These are phyloP conservation scores for Bos indicus DNA, from an alignment of 2,113 vertebrate genomes.

Conservation along the genomic window DNA sequence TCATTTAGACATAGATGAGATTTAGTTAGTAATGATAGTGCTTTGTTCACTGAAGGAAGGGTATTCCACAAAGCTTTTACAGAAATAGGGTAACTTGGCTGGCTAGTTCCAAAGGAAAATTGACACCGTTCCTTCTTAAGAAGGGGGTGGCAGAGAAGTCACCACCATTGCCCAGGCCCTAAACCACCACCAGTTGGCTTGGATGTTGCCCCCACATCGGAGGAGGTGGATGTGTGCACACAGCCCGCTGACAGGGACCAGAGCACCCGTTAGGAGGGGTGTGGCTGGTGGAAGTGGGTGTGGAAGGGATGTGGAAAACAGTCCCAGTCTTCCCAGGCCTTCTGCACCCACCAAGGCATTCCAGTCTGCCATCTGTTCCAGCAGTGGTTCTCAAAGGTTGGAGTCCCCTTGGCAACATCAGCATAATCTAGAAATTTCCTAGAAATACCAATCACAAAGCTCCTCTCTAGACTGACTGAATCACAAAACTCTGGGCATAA, in stretches of 20 bases:
- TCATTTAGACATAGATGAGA: not conserved
- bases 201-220: not conserved
- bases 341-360: no score
- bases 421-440: not conserved
- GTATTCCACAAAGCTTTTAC: not conserved
- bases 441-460: not conserved
- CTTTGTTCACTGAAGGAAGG: not conserved
- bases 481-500: no score
- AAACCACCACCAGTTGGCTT: accelerated
- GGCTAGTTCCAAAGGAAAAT: not conserved
- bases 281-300: not conserved
- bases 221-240: accelerated
- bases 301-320: not conserved
- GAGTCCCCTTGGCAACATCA: accelerated
- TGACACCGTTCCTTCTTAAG: not conserved
- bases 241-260: not conserved
- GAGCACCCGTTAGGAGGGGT: accelerated
- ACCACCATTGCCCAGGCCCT: not conserved
- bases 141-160: not conserved
- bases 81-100: not conserved
- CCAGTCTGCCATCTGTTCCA: not conserved
- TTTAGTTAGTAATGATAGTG: not conserved
- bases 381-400: accelerated
- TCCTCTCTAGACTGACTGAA: not conserved
- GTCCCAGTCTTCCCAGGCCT: no score